A percentile compares a stretch with the other conserved stretches of the same genome.
phyloP scores from a whole-genome alignment of 2,888 invertebrate species.

The Salticus scenicus region DNA sequence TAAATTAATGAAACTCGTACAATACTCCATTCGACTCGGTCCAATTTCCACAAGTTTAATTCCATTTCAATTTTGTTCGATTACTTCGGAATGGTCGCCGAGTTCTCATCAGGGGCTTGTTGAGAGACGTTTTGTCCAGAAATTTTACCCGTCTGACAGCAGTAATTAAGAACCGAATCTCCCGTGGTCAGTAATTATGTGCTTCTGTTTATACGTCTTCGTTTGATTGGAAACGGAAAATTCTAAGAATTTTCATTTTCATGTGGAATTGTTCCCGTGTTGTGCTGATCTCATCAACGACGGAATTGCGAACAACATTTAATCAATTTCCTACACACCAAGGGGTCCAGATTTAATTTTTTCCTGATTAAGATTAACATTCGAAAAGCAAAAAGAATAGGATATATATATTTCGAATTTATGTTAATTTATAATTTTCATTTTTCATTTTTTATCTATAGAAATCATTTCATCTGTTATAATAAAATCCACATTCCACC shows the following conservation, averaged over 20 bases:
- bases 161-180: background rate
- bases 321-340: no score
- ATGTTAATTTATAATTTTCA: no score
- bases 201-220: background rate
- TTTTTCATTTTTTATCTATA: no score
- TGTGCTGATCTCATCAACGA: no score
- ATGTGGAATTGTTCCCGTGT: background rate
- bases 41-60: background rate
- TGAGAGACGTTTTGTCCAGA: conserved; percentile 30
- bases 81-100: background rate
- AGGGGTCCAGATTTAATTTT: no score
- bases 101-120: background rate
- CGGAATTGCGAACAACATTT: no score
- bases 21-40: background rate
- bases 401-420: no score
- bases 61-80: background rate
- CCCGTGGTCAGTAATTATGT: conserved; percentile 19
- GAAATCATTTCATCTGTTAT: no score
- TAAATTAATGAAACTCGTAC: no score
- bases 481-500: no score
- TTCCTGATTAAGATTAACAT: no score
- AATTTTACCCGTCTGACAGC: conserved; percentile 19
- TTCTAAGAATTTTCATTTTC: background rate
- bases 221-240: background rate
- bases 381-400: no score